These are phyloP conservation scores for Anolis apletophallus DNA, from an alignment of 2,797 vertebrate species.

Conservation along the genomic window DNA sequence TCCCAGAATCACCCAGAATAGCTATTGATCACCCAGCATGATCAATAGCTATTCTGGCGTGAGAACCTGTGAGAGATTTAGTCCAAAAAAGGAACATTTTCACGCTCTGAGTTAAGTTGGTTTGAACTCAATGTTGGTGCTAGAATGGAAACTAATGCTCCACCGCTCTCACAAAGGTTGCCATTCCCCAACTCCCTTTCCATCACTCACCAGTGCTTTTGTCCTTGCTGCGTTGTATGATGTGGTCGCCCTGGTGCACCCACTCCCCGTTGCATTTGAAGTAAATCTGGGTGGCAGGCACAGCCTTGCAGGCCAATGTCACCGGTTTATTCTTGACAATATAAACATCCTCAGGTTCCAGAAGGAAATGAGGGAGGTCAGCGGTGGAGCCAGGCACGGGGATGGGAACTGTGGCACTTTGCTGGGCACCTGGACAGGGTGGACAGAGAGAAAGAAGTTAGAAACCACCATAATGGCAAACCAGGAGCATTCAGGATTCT, in stretches of 20 bases:
- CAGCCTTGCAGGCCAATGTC: constrained; percentile 92
- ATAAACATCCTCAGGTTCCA: constrained; percentile 95
- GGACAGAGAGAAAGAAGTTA: constrained; percentile 33
- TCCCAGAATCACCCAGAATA: neutral
- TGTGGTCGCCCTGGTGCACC: constrained; percentile 96
- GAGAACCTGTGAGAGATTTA: neutral
- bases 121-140: neutral
- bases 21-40: no score
- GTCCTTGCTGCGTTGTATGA: constrained; percentile 89
- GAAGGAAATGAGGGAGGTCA: constrained; percentile 94
- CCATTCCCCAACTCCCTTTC: fast-evolving
- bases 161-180: neutral
- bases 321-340: constrained; percentile 99
- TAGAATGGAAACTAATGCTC: neutral
- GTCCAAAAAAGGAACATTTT: neutral
- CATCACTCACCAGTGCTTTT: constrained; percentile 86
- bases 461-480: neutral
- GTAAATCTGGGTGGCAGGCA: constrained; percentile 97
- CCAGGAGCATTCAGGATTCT: neutral
- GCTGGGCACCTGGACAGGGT: constrained; percentile 85
- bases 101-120: neutral
- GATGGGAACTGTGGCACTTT: constrained; percentile 87
- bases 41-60: neutral
- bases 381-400: constrained; percentile 85
- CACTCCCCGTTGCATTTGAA: constrained; percentile 99